Percentiles rank a stretch among this genome's conserved stretches.
These are phyloP conservation scores for Syngnathus typhle DNA, from an alignment of 2,113 vertebrate species.

Conservation along the genomic window DNA sequence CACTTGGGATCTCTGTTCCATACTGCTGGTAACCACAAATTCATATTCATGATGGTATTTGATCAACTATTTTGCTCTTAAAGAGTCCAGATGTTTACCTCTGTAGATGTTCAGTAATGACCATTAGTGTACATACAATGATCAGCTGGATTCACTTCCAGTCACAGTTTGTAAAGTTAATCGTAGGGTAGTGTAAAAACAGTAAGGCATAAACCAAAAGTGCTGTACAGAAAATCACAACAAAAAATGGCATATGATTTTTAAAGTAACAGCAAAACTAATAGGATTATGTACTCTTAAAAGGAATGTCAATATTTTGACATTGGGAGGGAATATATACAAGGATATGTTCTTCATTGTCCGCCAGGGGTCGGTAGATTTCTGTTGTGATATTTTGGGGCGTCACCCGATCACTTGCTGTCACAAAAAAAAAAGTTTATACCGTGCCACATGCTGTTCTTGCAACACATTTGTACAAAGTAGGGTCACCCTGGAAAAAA, in stretches of 20 bases:
- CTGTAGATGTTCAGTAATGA: neutral
- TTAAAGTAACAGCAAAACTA: constrained; percentile 13
- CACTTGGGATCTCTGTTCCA: neutral
- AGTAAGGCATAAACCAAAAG: constrained; percentile 45
- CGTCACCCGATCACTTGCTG: neutral
- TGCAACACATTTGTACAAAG: neutral
- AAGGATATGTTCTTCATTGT: constrained; percentile 8
- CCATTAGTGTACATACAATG: constrained; percentile 1
- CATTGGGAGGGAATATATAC: neutral
- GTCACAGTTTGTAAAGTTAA: constrained; percentile 18
- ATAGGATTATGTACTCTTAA: neutral
- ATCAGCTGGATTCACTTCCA: constrained; percentile 3
- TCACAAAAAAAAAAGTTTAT: neutral
- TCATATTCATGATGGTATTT: neutral
- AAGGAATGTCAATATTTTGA: constrained; percentile 13
- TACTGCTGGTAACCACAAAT: neutral
- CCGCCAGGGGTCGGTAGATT: constrained; percentile 37
- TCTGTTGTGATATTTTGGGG: neutral
- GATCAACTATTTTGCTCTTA: neutral
- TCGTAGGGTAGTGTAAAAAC: constrained; percentile 26
- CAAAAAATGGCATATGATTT: constrained; percentile 10
- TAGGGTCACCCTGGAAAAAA: neutral
- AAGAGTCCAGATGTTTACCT: neutral
- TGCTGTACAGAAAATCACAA: constrained; percentile 17
- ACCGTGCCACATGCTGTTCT: neutral